Conservation (phyloP, 92 coral and sea anemone genomes). For the Phenganax subtilis region DNA sequence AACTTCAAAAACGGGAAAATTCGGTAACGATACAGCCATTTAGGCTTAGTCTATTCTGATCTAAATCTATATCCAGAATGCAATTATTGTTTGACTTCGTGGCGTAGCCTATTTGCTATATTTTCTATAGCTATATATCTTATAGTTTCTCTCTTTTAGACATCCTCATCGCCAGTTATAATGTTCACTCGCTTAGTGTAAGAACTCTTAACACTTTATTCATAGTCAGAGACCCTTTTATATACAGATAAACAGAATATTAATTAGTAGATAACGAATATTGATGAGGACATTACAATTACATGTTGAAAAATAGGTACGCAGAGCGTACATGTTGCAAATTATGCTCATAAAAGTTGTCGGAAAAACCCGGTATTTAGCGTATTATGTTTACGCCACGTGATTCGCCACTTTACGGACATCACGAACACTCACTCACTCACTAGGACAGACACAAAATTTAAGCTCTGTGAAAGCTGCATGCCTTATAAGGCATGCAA, state of each 20-base stretch:
- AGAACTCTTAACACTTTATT: not conserved
- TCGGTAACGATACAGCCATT: constrained; percentile 48
- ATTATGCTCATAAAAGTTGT: too few species aligned
- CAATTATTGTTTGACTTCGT: not conserved
- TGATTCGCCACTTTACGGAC: too few species aligned
- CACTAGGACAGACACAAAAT: too few species aligned
- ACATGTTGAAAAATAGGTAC: too few species aligned
- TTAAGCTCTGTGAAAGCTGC: too few species aligned
- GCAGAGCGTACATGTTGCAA: too few species aligned
- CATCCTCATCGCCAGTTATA: not conserved
- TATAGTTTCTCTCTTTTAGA: too few species aligned
- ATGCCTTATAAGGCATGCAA: too few species aligned
- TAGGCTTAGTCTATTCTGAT: not conserved
- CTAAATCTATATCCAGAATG: not conserved
- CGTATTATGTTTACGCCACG: too few species aligned
- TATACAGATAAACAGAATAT: not conserved
- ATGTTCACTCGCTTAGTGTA: constrained; percentile 1
- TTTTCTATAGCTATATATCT: too few species aligned
- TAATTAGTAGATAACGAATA: not conserved
- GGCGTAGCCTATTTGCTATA: not conserved
- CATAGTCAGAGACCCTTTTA: not conserved
- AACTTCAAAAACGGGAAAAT: constrained; percentile 53
- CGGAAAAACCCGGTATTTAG: too few species aligned
- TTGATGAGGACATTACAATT: constrained; percentile 13
- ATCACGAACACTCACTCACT: too few species aligned